Evolutionary conservation across 2,888 invertebrate genomes (phyloP), one percentile per base, ranked within the genome.

Genomic region (Drosophila recens): DNA sequence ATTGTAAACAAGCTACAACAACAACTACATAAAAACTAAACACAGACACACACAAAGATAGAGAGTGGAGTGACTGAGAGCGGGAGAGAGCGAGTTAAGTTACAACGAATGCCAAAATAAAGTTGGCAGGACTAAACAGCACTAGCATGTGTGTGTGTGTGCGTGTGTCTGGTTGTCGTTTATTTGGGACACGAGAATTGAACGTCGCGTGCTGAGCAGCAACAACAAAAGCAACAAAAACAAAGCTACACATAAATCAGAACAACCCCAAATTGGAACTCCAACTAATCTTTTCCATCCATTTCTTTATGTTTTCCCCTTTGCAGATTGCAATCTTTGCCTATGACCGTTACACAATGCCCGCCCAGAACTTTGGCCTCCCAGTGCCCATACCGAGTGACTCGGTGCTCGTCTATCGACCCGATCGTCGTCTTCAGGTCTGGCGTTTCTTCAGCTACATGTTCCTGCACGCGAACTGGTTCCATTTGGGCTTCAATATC

Each of bases 391-490:
- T 98, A 81, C 98, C 98, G 49, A 96, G 96, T 82, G 97, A 98
- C 94, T 98, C 98, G 80, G 95, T 98, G 79, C 96, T 98, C 91
- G 97, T 98, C 87, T 98, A 98, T 94, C 95, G 98, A 79, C 98
- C 98, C 58, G 98, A 98, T 94, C 96, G 97, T 89, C 94, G 98
- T 64, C 94, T 96, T 59, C 97, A 98, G 93, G 94, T 98, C 87
- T 98, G 98, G 98, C 95, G 98, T 91, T 98, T 98, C 93, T 94
- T 98, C 87, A 96, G 97, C 88, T 98, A 98, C 94, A 98, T 98
- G 96, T 96, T 98, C 91, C 95, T 98, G 91, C 98, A 98, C 93
- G 98, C 98, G 70, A 98, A 98, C 90, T 97, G 98, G 98, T 95
- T 98, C 90, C 98, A 99, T 93, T 94, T 99, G 89, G 95, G 97